Base-by-base conservation (phyloP, 2,888 invertebrate genomes). In the Oscheius onirici region DNA sequence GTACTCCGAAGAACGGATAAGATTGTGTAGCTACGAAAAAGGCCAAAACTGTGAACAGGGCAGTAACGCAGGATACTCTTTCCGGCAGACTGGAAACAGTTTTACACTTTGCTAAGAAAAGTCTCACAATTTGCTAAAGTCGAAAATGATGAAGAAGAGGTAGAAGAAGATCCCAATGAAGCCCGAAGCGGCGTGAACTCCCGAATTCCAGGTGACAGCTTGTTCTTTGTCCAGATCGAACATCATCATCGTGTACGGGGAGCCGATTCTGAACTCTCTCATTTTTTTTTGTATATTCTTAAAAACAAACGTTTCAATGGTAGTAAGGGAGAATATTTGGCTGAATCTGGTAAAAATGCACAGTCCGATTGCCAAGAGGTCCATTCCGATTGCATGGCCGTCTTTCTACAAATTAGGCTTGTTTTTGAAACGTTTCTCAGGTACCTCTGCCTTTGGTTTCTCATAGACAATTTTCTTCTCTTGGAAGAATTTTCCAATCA, bases 161-260 rank as follows among this genome's bases (percentile, higher is more conserved):
- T 74, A 79, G 44, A 79, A 55, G 0, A 67, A 8, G 13, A 77
- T 75, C 2, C 72, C 76, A n/a, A 75, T 60, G 1, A 61, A 15
- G 10, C 79, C 79, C 43, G 72, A 24, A 49, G 71, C 51, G 0
- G 74, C 76, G 40, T 77, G 77, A 26, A 70, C 63, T 26, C 44
- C 71, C 0, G 79, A 72, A 17, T 77, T 79, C 10, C 69, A 69
- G 8, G 72, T 61, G 22, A 79, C 77, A 2, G 74, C 70, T 58
- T 72, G 60, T 49, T 72, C 76, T 44, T 75, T 77, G 40, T 72
- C 71, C 22, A 75, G 71, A 3, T 70, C 69, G 43, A 79, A 79
- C 79, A 79, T 79, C 75, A 79, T 75, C 75, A 79, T 79, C 3
- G 74, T 71, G 61, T 77, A 79, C 10, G 79, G 76, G 6, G 75